Evolutionary conservation across 2,888 invertebrate species (phyloP).

Genomic region (Drosophila nr. fundita): DNA sequence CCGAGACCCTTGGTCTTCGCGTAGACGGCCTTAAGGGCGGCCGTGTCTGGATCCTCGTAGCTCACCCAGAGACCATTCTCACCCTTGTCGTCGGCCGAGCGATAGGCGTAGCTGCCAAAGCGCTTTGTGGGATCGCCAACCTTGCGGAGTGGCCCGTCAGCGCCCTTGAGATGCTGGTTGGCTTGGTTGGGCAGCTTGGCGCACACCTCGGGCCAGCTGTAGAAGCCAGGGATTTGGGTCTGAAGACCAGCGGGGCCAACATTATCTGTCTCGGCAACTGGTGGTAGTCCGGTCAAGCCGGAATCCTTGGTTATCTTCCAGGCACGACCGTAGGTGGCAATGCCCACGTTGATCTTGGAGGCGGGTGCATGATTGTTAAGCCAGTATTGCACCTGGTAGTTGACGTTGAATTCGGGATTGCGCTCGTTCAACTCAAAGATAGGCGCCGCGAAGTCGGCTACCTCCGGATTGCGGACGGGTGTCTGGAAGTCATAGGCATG

Average conservation of each 20-base stretch:
- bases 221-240: conserved; percentile 89
- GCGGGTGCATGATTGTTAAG: conserved; percentile 87
- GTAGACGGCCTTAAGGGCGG: conserved; percentile 91
- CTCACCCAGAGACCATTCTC: conserved; percentile 92
- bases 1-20: conserved; percentile 91
- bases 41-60: conserved; percentile 93
- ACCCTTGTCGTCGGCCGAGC: conserved; percentile 88
- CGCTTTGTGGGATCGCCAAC: conserved; percentile 93
- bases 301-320: conserved; percentile 92
- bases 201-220: conserved; percentile 93
- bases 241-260: conserved; percentile 90
- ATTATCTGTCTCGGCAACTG: conserved; percentile 88
- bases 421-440: conserved; percentile 90
- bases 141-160: conserved; percentile 89
- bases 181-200: conserved; percentile 87
- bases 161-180: conserved; percentile 87
- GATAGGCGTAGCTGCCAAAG: conserved; percentile 92
- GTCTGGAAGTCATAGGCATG: conserved; percentile 92
- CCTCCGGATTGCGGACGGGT: conserved; percentile 90
- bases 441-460: conserved; percentile 91
- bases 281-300: conserved; percentile 91
- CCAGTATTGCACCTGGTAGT: conserved; percentile 89
- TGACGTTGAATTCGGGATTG: conserved; percentile 88
- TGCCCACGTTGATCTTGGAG: conserved; percentile 89
- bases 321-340: conserved; percentile 90